These are phyloP conservation scores for Hydropsyche betteni DNA, from an alignment of 2,888 invertebrate species.

Conservation along the genomic window DNA sequence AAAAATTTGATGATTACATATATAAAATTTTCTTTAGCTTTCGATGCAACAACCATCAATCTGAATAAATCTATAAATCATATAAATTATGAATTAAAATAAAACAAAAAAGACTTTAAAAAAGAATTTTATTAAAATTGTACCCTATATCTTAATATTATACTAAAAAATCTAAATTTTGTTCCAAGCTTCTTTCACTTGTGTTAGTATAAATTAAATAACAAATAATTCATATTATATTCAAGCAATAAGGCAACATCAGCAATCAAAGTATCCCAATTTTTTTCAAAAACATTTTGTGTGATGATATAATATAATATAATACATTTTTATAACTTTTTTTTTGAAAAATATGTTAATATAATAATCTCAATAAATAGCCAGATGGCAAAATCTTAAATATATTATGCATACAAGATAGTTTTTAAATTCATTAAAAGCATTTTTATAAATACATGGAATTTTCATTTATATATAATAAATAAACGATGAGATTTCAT, in stretches of 20 bases:
- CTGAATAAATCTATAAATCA: not conserved
- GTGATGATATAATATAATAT: not conserved
- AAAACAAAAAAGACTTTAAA: slow-evolving; percentile 38
- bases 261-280: slow-evolving; percentile 17
- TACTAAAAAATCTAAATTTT: slow-evolving; percentile 38
- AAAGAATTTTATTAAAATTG: slow-evolving; percentile 51
- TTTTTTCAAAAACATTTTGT: not conserved
- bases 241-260: slow-evolving; percentile 48
- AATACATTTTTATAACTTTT: slow-evolving; percentile 27
- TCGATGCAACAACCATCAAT: too few relatives aligned
- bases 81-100: not conserved
- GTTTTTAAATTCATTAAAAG: too few relatives aligned
- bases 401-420: too few relatives aligned
- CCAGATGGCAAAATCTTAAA: too few relatives aligned
- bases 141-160: slow-evolving; percentile 45
- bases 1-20: too few relatives aligned
- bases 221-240: slow-evolving; percentile 36
- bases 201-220: slow-evolving; percentile 38
- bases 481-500: too few relatives aligned
- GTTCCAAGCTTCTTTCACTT: slow-evolving; percentile 40
- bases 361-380: too few relatives aligned
- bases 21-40: too few relatives aligned
- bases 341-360: too few relatives aligned
- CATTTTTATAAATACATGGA: too few relatives aligned
- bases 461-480: too few relatives aligned